Evolutionary conservation across 2,113 vertebrate genomes (phyloP).

Genomic region (Bungarus multicinctus): DNA sequence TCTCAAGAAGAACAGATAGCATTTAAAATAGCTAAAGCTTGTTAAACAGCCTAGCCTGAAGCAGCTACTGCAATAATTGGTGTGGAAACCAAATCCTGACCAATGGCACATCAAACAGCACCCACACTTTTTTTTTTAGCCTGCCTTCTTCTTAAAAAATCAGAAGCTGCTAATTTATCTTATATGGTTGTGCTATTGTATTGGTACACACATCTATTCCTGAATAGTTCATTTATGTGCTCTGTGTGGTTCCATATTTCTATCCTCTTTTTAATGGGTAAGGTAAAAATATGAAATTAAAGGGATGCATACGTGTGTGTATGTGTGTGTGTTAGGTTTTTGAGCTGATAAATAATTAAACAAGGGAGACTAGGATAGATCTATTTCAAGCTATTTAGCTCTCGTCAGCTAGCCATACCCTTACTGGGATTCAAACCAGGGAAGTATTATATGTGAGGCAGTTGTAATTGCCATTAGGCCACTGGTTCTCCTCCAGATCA

Average conservation of each 20-base stretch:
- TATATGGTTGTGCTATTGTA: not conserved
- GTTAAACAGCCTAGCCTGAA: slow-evolving; percentile 27
- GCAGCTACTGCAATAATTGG: slow-evolving; percentile 18
- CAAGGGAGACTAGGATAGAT: too few species aligned
- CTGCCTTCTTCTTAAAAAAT: not conserved
- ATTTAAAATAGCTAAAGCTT: not conserved
- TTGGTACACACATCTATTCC: not conserved
- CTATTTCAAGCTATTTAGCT: too few species aligned
- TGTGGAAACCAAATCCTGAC: not conserved
- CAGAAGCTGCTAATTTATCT: not conserved
- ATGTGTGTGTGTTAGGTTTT: too few species aligned
- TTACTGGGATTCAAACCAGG: too few species aligned
- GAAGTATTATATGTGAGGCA: too few species aligned
- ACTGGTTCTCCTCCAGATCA: too few species aligned
- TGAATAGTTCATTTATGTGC: not conserved
- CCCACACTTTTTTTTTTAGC: not conserved
- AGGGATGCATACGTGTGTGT: not conserved
- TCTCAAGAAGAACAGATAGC: not conserved
- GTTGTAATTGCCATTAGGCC: too few species aligned
- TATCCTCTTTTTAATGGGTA: not conserved
- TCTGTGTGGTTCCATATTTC: not conserved
- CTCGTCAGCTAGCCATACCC: too few species aligned
- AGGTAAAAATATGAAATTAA: not conserved
- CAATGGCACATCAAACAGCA: not conserved
- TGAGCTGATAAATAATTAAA: too few species aligned